Evolutionary conservation across 2,113 vertebrate genomes (phyloP).

Genomic region (Nesoenas mayeri): DNA sequence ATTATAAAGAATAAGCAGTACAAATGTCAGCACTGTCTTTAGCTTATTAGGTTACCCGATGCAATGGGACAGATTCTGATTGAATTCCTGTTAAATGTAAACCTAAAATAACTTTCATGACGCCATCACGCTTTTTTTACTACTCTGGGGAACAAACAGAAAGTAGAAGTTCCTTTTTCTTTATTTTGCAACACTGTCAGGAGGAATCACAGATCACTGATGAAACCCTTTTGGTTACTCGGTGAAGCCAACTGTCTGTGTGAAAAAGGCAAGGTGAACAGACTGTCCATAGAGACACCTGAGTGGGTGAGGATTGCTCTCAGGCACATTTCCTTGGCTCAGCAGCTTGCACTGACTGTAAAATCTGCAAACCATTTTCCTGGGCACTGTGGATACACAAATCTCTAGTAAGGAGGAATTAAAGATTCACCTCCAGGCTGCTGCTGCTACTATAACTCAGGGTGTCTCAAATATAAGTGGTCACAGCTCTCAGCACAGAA

Average conservation of each 20-base stretch:
- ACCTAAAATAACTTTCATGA: not conserved
- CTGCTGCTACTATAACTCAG: not conserved
- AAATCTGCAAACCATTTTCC: accelerated
- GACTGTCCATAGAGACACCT: not conserved
- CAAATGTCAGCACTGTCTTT: not conserved
- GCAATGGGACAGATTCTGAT: not conserved
- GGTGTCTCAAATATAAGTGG: not conserved
- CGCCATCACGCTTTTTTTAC: not conserved
- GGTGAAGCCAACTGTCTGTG: not conserved
- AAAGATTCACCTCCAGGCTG: not conserved
- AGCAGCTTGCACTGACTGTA: not conserved
- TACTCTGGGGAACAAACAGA: not conserved
- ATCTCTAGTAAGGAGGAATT: not conserved
- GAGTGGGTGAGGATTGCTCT: not conserved
- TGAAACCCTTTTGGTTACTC: not conserved
- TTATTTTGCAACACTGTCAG: not conserved
- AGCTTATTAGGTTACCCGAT: not conserved
- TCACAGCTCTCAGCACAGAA: not conserved
- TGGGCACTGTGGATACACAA: accelerated
- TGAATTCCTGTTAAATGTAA: not conserved
- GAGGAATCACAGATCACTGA: not conserved
- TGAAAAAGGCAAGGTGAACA: not conserved
- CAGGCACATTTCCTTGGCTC: not conserved
- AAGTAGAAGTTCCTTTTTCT: not conserved
- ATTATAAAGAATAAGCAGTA: not conserved